Evolutionary conservation across 2,888 invertebrate genomes (phyloP).

Genomic region (Macrostomum cliftonense): DNA sequence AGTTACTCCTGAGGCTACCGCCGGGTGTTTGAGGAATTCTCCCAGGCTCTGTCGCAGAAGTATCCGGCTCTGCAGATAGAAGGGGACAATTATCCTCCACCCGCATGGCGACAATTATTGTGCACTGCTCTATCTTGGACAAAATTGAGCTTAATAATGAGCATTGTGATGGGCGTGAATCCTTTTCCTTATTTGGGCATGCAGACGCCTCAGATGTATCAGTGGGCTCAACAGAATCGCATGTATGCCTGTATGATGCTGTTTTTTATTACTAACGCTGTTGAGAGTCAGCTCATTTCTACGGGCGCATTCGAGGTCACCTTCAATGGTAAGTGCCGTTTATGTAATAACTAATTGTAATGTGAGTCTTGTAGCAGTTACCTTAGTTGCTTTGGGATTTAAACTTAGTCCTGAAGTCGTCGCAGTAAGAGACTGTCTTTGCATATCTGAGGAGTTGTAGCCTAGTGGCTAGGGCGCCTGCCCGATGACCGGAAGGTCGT

Average conservation of each 20-base stretch:
- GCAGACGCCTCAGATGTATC: constrained; percentile 61
- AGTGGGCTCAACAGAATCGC: constrained; percentile 64
- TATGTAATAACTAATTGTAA: no score
- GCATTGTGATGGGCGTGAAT: constrained; percentile 59
- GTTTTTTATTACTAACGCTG: constrained; percentile 76
- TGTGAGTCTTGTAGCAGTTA: no score
- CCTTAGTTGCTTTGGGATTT: no score
- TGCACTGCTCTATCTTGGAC: constrained; percentile 54
- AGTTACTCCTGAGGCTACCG: constrained; percentile 96
- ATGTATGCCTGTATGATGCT: constrained; percentile 88
- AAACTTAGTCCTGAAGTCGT: no score
- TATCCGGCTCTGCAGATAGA: constrained; percentile 75
- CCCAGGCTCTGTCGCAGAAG: constrained; percentile 64
- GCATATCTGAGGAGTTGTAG: no score
- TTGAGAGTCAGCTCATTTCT: constrained; percentile 63
- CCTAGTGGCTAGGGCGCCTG: no score
- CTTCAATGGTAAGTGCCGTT: constrained; percentile 52
- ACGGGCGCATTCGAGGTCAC: constrained; percentile 88
- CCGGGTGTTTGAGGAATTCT: constrained; percentile 87
- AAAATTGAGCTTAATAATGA: constrained; percentile 67
- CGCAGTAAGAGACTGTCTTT: no score
- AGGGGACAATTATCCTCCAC: constrained; percentile 82
- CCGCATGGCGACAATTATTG: constrained; percentile 59
- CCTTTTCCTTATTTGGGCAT: constrained; percentile 63
- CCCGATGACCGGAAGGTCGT: no score